phyloP scores from a whole-genome alignment of 2,888 invertebrate genomes.

The Invenusta paracnida region DNA sequence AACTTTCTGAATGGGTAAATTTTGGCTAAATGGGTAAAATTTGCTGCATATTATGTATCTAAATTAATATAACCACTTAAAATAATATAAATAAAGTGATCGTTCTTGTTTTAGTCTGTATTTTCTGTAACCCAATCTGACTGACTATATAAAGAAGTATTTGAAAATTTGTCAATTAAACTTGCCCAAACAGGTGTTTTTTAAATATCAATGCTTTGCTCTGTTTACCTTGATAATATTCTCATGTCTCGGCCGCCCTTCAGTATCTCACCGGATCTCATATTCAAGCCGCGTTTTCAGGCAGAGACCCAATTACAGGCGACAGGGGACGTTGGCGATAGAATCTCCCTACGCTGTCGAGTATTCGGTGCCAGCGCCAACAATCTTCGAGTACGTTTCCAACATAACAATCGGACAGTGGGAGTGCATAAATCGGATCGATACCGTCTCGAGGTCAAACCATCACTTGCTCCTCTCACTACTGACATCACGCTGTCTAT shows the following conservation, averaged over 20 bases:
- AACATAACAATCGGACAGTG: not conserved
- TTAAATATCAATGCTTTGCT: not conserved
- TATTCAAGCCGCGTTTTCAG: conserved; percentile 32
- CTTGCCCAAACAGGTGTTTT: no score
- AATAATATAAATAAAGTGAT: no score
- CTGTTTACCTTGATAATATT: not conserved
- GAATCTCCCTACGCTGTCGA: not conserved
- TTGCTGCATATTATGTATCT: no score
- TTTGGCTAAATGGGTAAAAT: no score
- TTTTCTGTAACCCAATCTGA: no score
- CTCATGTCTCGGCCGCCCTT: not conserved
- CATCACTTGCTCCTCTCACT: not conserved
- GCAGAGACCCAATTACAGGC: not conserved
- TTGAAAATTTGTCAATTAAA: no score
- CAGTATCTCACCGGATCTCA: conserved; percentile 34
- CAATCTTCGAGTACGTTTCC: not conserved
- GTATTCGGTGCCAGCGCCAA: not conserved
- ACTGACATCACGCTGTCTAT: not conserved
- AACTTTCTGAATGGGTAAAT: no score
- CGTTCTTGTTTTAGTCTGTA: no score
- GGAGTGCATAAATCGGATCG: not conserved
- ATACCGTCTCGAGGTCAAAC: not conserved
- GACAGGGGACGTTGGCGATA: not conserved
- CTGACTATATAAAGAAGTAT: no score
- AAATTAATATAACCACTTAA: no score